Percentiles rank a stretch among this genome's conserved stretches.
phyloP scores from a whole-genome alignment of 2,888 invertebrate species.

The Microplitis manilae region DNA sequence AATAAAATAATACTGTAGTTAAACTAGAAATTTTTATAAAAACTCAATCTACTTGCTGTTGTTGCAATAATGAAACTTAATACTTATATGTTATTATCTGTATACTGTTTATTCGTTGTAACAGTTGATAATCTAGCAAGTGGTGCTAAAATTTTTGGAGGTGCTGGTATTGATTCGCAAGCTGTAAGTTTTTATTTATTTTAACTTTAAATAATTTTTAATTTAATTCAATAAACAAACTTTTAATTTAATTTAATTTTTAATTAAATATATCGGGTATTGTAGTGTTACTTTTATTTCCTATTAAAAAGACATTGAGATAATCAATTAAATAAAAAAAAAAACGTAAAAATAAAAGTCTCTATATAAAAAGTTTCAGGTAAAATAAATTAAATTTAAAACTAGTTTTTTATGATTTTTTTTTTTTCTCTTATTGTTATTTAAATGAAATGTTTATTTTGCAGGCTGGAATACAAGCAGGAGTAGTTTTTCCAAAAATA shows the following conservation, averaged over 20 bases:
- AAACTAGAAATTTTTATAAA: neutral
- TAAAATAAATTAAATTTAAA: neutral
- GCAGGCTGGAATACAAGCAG: slow-evolving; percentile 46
- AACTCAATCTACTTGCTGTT: slow-evolving; percentile 10
- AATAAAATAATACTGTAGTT: slow-evolving; percentile 37
- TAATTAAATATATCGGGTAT: slow-evolving; percentile 2
- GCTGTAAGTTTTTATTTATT: slow-evolving; percentile 39
- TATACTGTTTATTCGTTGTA: slow-evolving; percentile 53
- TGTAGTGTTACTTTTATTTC: neutral
- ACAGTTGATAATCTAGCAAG: slow-evolving; percentile 48
- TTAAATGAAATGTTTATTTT: slow-evolving; percentile 10
- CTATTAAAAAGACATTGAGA: neutral
- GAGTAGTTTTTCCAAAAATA: slow-evolving; percentile 48
- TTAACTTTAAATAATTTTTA: neutral
- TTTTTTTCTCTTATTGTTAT: neutral
- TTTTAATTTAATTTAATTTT: neutral
- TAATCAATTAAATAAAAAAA: neutral
- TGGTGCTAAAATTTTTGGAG: slow-evolving; percentile 54
- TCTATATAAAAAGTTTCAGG: too few relatives aligned
- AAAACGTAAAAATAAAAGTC: neutral
- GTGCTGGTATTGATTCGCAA: slow-evolving; percentile 38
- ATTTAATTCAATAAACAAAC: slow-evolving; percentile 9
- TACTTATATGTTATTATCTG: neutral
- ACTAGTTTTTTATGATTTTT: neutral
- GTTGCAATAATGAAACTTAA: slow-evolving; percentile 7